phyloP scores from a whole-genome alignment of 1,140 invertebrate genomes.

The Euwallacea similis region DNA sequence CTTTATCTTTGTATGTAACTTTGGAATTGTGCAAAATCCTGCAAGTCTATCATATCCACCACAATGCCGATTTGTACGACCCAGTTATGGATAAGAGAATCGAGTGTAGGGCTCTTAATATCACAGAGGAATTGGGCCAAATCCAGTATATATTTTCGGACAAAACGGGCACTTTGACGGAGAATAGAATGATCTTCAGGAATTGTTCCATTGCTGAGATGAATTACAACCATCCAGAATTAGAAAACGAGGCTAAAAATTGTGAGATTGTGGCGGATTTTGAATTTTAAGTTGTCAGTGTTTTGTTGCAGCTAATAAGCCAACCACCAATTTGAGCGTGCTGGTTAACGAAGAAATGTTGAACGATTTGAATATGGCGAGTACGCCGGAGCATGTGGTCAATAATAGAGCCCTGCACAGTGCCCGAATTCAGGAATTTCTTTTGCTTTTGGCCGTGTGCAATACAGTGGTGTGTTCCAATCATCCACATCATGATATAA shows the following conservation, averaged over 20 bases:
- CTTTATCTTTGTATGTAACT: conserved; percentile 94
- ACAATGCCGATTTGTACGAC: conserved; percentile 87
- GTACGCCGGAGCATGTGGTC: conserved; percentile 46
- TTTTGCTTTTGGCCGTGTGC: conserved; percentile 88
- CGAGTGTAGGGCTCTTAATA: conserved; percentile 95
- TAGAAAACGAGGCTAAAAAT: conserved; percentile 54
- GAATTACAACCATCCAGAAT: conserved; percentile 82
- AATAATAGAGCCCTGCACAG: conserved; percentile 45
- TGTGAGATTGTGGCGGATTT: conserved; percentile 24
- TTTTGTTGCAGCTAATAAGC: conserved; percentile 26
- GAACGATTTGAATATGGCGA: conserved; percentile 61
- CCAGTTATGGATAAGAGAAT: conserved; percentile 78
- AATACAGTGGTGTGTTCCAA: conserved; percentile 95
- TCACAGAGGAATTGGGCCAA: conserved; percentile 95
- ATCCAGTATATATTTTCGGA: conserved; percentile 97
- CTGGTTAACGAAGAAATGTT: conserved; percentile 67
- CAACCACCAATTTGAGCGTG: conserved; percentile 49
- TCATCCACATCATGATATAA: conserved; percentile 84
- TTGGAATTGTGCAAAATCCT: conserved; percentile 96
- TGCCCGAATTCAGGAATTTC: conserved; percentile 81
- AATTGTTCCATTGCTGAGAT: conserved; percentile 85
- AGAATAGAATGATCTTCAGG: conserved; percentile 96
- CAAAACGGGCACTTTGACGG: conserved; percentile 96
- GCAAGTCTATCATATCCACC: conserved; percentile 94
- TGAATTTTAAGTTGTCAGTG: not conserved